phyloP scores from a whole-genome alignment of 1,140 invertebrate species.

The Euura lappo region DNA sequence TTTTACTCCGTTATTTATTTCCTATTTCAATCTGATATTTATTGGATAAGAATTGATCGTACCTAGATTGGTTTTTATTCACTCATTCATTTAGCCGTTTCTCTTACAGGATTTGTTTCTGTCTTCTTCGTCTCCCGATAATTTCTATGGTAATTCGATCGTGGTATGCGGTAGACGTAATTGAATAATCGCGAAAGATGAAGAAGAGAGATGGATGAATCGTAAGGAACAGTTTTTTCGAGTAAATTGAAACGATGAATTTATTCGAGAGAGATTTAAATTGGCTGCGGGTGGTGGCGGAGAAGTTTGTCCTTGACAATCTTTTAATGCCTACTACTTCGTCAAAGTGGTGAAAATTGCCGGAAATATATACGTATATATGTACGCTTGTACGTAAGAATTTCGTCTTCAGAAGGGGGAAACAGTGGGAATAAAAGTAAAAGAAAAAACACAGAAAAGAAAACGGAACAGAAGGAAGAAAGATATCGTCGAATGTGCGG shows the following conservation, averaged over 20 bases:
- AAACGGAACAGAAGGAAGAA: not conserved
- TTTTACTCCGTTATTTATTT: not conserved
- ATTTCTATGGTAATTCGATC: too few species aligned
- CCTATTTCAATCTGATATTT: too few species aligned
- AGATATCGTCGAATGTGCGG: not conserved
- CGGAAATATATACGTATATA: not conserved
- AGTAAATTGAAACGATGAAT: slow-evolving; percentile 6
- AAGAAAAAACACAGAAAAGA: not conserved
- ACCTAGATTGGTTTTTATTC: too few species aligned
- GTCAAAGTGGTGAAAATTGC: not conserved
- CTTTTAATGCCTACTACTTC: slow-evolving; percentile 2
- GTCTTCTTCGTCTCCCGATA: too few species aligned
- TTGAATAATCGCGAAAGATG: too few species aligned
- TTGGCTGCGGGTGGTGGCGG: slow-evolving; percentile 1
- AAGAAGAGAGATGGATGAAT: not conserved
- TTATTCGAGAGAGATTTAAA: slow-evolving; percentile 4
- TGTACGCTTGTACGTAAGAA: not conserved
- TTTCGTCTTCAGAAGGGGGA: not conserved
- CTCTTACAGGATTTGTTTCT: too few species aligned
- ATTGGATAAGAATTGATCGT: too few species aligned
- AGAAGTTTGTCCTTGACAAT: not conserved
- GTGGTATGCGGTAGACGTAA: too few species aligned
- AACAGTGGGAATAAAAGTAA: not conserved
- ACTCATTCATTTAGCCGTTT: too few species aligned
- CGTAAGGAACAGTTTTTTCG: not conserved